Base-by-base conservation (phyloP, 92 coral and sea anemone genomes). In the Plumapathes pennacea region DNA sequence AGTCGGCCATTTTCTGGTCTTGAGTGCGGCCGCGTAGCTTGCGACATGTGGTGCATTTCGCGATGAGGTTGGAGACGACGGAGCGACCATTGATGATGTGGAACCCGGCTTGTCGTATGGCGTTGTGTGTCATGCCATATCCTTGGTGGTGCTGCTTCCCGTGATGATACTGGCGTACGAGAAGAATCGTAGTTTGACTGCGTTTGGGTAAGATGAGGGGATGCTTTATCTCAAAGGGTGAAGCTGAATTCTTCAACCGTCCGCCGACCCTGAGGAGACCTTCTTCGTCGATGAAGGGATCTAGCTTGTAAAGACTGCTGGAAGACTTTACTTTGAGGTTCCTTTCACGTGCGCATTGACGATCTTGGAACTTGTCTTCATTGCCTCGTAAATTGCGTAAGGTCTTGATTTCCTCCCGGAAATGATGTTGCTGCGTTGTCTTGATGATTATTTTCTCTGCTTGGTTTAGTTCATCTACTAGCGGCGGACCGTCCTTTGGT, bases 121-220 rank as follows among this genome's bases (percentile, higher is more conserved):
- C 70, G 25, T 62, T 62, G 32, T 60, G 70, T 2, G 70, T 62
- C 32, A 62, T 62, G 24, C 70, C 58, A 9, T 47, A 29, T 7
- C 70, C 70, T 62, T 62, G 70, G 46, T 60, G 67, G 38, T 57
- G 64, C 57, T 62, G 70, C 54, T 62, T 62, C 70, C 57, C 32
- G 44, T 62, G 54, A 32, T 62, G 70, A 36, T 46, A 62, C 39
- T 46, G 22, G 40, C 68, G 55, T 26, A 46, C 58, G 7, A 62
- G 17, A 12, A 62, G 70, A 5, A 15, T 22, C 24, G 70, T 62
- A 21, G 21, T 33, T 11, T 62, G 70, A 25, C 33, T 17, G 39
- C 47, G 30, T 25, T 27, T 62, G 22, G 70, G 70, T 25, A 62
- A 15, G 1, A 62, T 10, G 24, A 62, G n/a, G 38, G 67, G 41